Base-by-base conservation (phyloP, 2,888 invertebrate genomes). In the Eupithecia pulchellata region DNA sequence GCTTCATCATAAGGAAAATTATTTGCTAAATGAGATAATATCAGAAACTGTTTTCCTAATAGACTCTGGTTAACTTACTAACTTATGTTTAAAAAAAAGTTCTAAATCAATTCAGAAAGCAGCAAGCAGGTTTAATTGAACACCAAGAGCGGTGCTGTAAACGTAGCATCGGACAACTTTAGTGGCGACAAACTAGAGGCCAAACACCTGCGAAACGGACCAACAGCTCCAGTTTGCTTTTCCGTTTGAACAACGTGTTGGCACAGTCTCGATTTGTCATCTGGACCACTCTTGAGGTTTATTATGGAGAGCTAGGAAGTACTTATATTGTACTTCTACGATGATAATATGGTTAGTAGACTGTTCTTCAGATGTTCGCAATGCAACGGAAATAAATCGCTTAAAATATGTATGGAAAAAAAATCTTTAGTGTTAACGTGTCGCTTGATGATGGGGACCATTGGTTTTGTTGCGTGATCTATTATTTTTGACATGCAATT, bases 161-260 rank as follows among this genome's bases (percentile, higher is more conserved):
- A 20, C 47, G 20, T 47, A 47, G 20, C 47, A 8, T 20, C 20
- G 47, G 47, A 11, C 52, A 52, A 52, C 52, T 52, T 52, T 25
- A 13, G 52, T 25, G 20, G 52, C 52, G 52, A 52, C 11, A 52
- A 52, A 52, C 52, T 52, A 52, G 20, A 25, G 20, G 52, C 29
- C 57, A 57, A 57, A 57, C 57, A 29, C 55, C 55, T 55, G 55
- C 55, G 27, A 27, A 57, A 29, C 29, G 17, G 29, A 57, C 57
- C 17, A 27, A 57, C 57, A 57, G 57, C 29, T 29, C 17, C 57
- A 29, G 57, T 57, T 57, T 57, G 57, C 57, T 57, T 57, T 57
- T 29, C 57, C 17, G 29, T 57, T 57, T 57, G 29, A 17, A 27
- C 55, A 60, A 17, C 14, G n/a, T 20, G 34, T 34, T 60, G 57